Conservation (phyloP, 2,797 vertebrate species). For the Decapterus maruadsi region DNA sequence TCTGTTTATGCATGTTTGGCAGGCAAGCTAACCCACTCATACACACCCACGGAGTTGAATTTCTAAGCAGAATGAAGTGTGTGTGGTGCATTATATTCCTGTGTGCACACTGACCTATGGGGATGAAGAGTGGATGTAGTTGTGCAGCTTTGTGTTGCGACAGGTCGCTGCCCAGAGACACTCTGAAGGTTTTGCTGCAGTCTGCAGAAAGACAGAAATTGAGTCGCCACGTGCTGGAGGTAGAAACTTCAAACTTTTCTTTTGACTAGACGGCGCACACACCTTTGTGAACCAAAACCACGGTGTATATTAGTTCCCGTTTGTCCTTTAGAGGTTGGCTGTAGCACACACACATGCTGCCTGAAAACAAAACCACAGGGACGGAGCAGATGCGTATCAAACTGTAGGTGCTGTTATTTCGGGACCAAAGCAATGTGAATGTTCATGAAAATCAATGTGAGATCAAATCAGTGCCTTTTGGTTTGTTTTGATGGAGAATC, state of each 20-base stretch:
- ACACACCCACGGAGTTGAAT: conserved; percentile 4
- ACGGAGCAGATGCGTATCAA: neutral
- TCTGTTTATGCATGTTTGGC: conserved; percentile 5
- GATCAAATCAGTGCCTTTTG: neutral
- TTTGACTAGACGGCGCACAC: neutral
- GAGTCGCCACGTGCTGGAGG: neutral
- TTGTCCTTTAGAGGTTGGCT: conserved; percentile 78
- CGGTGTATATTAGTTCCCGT: conserved; percentile 87
- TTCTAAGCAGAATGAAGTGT: neutral
- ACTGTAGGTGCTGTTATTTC: neutral
- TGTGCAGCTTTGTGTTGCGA: conserved; percentile 62
- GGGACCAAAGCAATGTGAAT: neutral
- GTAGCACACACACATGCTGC: conserved; percentile 93
- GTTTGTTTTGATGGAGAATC: neutral
- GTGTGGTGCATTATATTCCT: conserved; percentile 15
- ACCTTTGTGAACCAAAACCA: conserved; percentile 94
- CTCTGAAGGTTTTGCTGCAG: conserved; percentile 92
- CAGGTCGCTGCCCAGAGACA: conserved; percentile 77
- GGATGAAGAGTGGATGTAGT: conserved; percentile 89
- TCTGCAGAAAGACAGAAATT: conserved; percentile 78
- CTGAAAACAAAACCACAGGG: conserved; percentile 76
- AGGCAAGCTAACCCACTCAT: neutral
- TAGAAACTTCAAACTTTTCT: neutral
- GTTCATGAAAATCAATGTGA: neutral
- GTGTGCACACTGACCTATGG: conserved; percentile 87